phyloP scores from a whole-genome alignment of 2,113 vertebrate species.

The Hemibates koningsi region DNA sequence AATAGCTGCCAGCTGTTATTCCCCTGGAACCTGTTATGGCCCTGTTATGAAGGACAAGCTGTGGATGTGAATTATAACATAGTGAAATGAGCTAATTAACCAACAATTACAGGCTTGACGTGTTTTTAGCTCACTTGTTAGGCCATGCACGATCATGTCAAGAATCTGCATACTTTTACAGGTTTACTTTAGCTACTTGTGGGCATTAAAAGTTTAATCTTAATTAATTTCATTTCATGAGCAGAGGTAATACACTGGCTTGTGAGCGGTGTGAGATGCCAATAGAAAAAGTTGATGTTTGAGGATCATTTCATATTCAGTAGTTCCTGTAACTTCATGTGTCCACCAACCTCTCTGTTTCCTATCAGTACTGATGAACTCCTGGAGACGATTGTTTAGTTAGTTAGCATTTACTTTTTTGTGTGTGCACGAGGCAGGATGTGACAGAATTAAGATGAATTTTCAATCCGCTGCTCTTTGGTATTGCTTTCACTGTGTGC shows the following conservation, averaged over 20 bases:
- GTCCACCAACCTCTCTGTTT: not conserved
- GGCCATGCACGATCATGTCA: not conserved
- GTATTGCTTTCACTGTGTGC: not conserved
- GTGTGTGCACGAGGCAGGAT: not conserved
- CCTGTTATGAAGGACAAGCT: not conserved
- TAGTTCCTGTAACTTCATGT: not conserved
- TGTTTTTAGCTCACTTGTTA: not conserved
- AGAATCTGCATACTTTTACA: not conserved
- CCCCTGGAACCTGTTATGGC: not conserved
- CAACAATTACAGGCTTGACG: not conserved
- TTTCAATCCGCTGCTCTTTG: not conserved
- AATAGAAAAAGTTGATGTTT: not conserved
- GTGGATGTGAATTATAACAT: not conserved
- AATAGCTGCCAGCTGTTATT: not conserved
- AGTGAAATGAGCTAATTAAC: not conserved
- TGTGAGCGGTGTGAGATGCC: accelerated
- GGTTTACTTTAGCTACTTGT: not conserved
- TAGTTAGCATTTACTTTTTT: not conserved
- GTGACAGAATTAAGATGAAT: not conserved
- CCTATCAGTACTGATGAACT: not conserved
- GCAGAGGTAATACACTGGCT: not conserved
- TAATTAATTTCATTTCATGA: not conserved
- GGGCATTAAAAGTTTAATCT: not conserved
- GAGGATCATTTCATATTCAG: not conserved
- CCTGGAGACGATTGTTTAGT: not conserved